phyloP scores from a whole-genome alignment of 2,113 vertebrate genomes.

The Anguilla japonica region DNA sequence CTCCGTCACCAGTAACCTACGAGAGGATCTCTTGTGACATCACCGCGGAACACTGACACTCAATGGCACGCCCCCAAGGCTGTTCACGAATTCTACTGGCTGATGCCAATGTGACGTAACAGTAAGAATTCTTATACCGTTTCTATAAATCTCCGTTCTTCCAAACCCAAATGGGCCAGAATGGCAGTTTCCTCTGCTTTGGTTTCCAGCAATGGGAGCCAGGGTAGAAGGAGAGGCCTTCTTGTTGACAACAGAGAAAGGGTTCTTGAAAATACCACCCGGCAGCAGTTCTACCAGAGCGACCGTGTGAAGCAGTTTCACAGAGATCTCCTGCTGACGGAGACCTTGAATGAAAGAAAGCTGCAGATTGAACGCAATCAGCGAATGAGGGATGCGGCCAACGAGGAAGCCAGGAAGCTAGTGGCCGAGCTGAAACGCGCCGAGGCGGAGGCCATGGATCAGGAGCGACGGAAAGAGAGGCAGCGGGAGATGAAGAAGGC shows the following conservation, averaged over 20 bases:
- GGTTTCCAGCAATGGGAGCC: background rate
- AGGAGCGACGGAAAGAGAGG: constrained; percentile 62
- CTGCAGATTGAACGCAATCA: constrained; percentile 73
- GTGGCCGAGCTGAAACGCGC: constrained; percentile 46
- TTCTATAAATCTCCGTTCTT: no score
- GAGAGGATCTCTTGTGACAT: no score
- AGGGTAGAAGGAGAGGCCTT: background rate
- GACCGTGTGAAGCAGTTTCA: constrained; percentile 63
- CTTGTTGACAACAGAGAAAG: background rate
- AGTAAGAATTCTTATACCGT: no score
- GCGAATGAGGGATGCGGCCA: constrained; percentile 47
- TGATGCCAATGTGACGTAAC: no score
- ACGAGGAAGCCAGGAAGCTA: constrained; percentile 52
- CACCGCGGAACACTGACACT: no score
- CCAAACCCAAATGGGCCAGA: no score
- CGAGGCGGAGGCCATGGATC: constrained; percentile 55
- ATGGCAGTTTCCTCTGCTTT: no score
- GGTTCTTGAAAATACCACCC: background rate
- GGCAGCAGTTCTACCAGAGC: constrained; percentile 46
- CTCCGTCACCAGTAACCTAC: no score
- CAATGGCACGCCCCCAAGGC: no score
- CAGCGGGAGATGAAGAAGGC: constrained; percentile 48
- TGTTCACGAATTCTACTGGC: no score
- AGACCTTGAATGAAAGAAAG: constrained; percentile 74
- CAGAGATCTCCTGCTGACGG: constrained; percentile 70